Evolutionary conservation across 2,888 invertebrate genomes (phyloP), one percentile per base, ranked within the genome.

Genomic region (Euzophera pinguis): DNA sequence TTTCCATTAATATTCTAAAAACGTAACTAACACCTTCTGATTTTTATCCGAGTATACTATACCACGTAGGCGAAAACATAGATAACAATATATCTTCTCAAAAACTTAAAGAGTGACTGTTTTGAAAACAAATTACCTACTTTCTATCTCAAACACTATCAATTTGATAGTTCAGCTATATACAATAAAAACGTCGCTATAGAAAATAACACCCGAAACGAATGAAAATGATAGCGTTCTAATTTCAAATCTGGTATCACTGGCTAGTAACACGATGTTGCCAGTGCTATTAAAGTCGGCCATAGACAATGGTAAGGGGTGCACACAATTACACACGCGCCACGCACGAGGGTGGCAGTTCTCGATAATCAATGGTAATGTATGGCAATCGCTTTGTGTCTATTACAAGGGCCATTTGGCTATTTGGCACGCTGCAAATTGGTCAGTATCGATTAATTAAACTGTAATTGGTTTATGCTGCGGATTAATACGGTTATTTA

Each of bases 321-420:
- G 73, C 63, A 71, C 73, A 78, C 79, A 79, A 86, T 85, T 78
- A 81, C 73, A 63, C 81, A 82, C 85, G 86, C 85, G 85, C 74
- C 74, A 64, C 53, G 63, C 74, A 64, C 53, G 63, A 67, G 71
- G 69, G 74, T 63, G 64, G 72, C 76, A 63, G 76, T 81, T 78
- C 71, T 75, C 82, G 72, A 84, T 84, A 81, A 85, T 84, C 84
- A 71, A 80, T 79, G 79, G 77, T 78, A 82, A 86, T 86, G 80
- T 76, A 78, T 76, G 66, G 79, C 77, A 59, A 75, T 71, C 68
- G 72, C 67, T 69, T 67, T 65, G 57, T 62, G 70, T 60, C 63
- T 71, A 75, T 80, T 75, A 84, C 81, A 71, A 70, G 75, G 75
- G 76, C 79, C 64, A 71, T 84, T 78, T 69, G 75, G 76, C 79